phyloP scores from a whole-genome alignment of 1,140 invertebrate species.

The Drosophila ficusphila region DNA sequence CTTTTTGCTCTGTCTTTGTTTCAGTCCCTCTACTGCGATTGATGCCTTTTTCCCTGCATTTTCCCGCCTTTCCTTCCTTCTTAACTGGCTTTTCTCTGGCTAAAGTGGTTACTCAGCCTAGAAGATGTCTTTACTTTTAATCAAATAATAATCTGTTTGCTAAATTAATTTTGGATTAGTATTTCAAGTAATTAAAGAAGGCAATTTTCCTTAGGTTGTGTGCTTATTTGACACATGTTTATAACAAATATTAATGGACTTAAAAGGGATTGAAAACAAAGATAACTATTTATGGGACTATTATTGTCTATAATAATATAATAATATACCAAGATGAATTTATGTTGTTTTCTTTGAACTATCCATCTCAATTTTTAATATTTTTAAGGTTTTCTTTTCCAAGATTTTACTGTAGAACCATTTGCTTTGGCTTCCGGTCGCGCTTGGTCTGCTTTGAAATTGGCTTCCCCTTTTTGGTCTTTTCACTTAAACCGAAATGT shows the following conservation, averaged over 20 bases:
- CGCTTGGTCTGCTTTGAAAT: constrained; percentile 36
- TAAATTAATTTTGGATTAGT: too few species aligned
- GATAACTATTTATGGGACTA: too few species aligned
- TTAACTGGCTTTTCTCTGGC: background rate
- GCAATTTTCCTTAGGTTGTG: too few species aligned
- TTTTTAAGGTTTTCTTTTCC: background rate
- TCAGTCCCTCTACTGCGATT: background rate
- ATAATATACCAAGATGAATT: too few species aligned
- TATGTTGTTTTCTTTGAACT: too few species aligned
- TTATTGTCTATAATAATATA: too few species aligned
- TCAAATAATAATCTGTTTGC: too few species aligned
- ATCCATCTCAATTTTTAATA: background rate
- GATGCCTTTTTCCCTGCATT: background rate
- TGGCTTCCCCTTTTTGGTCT: constrained; percentile 35
- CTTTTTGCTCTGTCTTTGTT: constrained; percentile 21
- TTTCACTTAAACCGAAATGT: constrained; percentile 71
- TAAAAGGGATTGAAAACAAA: too few species aligned
- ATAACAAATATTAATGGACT: too few species aligned
- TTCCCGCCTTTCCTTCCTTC: background rate
- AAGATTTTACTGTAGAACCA: background rate
- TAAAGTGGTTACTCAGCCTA: background rate
- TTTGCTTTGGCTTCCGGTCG: constrained; percentile 13
- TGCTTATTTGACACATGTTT: too few species aligned
- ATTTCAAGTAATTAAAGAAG: too few species aligned
- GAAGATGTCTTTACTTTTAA: background rate